phyloP scores from a whole-genome alignment of 2,113 vertebrate genomes.

The Hippoglossus stenolepis region DNA sequence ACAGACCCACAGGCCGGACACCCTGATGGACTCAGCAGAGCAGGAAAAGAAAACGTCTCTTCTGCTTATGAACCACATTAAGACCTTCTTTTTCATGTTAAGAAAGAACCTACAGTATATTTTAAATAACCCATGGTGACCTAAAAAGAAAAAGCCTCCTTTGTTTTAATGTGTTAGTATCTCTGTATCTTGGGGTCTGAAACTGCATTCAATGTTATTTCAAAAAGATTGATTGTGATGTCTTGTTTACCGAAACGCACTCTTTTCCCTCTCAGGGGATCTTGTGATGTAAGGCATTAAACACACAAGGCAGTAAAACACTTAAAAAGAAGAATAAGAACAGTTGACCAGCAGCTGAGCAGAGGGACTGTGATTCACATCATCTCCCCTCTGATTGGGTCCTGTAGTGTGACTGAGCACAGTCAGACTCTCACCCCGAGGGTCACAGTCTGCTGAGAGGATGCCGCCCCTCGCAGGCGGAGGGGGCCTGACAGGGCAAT shows the following conservation, averaged over 20 bases:
- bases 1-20: conserved; percentile 64
- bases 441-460: conserved; percentile 30
- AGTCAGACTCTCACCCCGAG: conserved; percentile 1
- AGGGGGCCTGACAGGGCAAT: conserved; percentile 24
- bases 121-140: conserved; percentile 12
- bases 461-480: conserved; percentile 17
- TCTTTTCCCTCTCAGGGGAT: not conserved
- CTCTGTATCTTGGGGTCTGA: conserved; percentile 12
- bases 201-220: not conserved
- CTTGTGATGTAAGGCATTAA: conserved; percentile 43
- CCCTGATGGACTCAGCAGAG: conserved; percentile 45
- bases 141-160: conserved; percentile 25
- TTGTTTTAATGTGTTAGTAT: conserved; percentile 22
- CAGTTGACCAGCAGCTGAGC: conserved; percentile 29
- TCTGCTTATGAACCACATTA: conserved; percentile 49
- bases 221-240: conserved; percentile 23
- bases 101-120: conserved; percentile 8
- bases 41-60: conserved; percentile 2
- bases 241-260: conserved; percentile 7
- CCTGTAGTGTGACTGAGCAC: conserved; percentile 17
- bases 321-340: not conserved
- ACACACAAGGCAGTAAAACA: conserved; percentile 28
- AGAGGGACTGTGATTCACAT: conserved; percentile 40
- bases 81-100: conserved; percentile 5
- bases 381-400: conserved; percentile 8